A percentile compares a stretch with the other conserved stretches of the same genome.
Evolutionary conservation across 2,113 vertebrate species (phyloP).

Genomic region (Lampris incognitus): DNA sequence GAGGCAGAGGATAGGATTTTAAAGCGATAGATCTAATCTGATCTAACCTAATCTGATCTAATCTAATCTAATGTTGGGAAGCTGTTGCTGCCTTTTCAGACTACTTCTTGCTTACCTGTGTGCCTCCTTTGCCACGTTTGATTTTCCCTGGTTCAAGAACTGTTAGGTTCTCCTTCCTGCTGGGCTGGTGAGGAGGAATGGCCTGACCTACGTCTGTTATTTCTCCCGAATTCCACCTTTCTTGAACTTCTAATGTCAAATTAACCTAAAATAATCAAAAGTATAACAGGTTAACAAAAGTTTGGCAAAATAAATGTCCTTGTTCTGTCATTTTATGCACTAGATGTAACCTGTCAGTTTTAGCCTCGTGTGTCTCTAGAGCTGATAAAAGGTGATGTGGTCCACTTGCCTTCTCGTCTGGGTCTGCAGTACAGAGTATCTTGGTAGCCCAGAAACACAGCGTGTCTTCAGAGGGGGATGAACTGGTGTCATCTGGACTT

Average conservation of each 20-base stretch:
- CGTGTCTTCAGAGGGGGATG: slow-evolving; percentile 53
- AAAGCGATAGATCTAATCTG: too few relatives aligned
- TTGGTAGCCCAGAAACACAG: slow-evolving; percentile 73
- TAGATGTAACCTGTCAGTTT: background rate
- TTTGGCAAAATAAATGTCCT: too few relatives aligned
- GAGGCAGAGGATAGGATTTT: too few relatives aligned
- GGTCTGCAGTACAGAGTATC: slow-evolving; percentile 74
- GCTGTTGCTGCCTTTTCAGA: background rate
- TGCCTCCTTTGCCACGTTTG: slow-evolving; percentile 78
- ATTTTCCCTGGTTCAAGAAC: slow-evolving; percentile 74
- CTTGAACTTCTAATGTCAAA: slow-evolving; percentile 69
- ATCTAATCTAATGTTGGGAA: background rate
- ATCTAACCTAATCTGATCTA: too few relatives aligned
- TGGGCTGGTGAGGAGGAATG: slow-evolving; percentile 65
- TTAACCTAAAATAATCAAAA: slow-evolving; percentile 49
- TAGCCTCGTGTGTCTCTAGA: too few relatives aligned
- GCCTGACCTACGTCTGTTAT: slow-evolving; percentile 68
- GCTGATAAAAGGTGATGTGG: background rate
- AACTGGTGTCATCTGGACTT: slow-evolving; percentile 9
- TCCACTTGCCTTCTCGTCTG: slow-evolving; percentile 70
- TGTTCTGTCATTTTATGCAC: too few relatives aligned
- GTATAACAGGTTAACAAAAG: background rate
- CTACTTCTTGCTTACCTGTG: slow-evolving; percentile 56
- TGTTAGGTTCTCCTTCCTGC: slow-evolving; percentile 65
- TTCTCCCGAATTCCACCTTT: slow-evolving; percentile 64